These are phyloP conservation scores for Tricholaema leucomelas DNA, from an alignment of 2,113 vertebrate genomes.

Conservation along the genomic window DNA sequence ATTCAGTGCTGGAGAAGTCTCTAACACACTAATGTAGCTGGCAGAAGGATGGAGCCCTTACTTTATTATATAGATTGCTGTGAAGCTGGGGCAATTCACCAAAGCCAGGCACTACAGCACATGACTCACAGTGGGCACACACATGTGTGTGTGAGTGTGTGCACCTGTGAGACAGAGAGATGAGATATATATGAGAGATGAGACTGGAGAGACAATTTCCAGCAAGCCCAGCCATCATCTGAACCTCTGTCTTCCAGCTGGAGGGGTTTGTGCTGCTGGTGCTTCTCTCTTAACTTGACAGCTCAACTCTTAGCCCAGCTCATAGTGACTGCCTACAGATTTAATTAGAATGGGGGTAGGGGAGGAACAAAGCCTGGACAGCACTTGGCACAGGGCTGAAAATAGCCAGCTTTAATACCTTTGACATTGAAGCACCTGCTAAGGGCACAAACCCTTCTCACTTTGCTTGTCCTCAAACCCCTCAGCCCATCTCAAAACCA, in stretches of 20 bases:
- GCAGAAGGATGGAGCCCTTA: background rate
- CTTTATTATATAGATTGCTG: background rate
- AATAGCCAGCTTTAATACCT: slow-evolving; percentile 50
- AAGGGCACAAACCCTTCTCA: slow-evolving; percentile 24
- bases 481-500: background rate
- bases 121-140: background rate
- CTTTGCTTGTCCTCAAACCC: background rate
- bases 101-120: background rate
- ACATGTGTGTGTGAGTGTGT: background rate
- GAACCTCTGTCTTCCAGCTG: slow-evolving; percentile 36
- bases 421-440: slow-evolving; percentile 53
- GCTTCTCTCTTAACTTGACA: slow-evolving; percentile 12
- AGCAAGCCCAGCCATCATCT: slow-evolving; percentile 15
- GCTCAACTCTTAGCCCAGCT: slow-evolving; percentile 8
- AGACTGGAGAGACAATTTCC: slow-evolving; percentile 21
- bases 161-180: slow-evolving; percentile 3
- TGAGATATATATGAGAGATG: slow-evolving; percentile 23
- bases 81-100: background rate
- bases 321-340: slow-evolving; percentile 16
- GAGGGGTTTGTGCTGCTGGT: slow-evolving; percentile 7
- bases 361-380: background rate
- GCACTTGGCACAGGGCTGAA: background rate
- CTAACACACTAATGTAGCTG: background rate
- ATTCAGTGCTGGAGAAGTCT: background rate
- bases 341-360: slow-evolving; percentile 33